Percentiles rank a stretch among this genome's conserved stretches.
phyloP scores from a whole-genome alignment of 2,113 vertebrate genomes.

The Aptenodytes patagonicus region DNA sequence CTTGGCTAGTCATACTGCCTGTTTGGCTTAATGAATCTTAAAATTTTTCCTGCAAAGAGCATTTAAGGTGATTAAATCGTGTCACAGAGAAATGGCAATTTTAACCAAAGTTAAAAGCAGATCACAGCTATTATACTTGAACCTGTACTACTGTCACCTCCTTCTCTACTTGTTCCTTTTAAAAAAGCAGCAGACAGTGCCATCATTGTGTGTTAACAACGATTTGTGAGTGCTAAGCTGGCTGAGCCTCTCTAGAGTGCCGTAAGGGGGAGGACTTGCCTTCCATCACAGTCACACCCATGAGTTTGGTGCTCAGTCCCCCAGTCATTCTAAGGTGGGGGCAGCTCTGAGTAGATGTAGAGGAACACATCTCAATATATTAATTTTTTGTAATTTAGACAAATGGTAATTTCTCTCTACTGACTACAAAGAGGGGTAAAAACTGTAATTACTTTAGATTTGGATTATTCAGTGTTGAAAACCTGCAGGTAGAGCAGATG shows the following conservation, averaged over 20 bases:
- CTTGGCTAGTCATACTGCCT: neutral
- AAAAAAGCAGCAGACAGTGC: neutral
- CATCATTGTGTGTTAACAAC: rapidly evolving
- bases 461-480: neutral
- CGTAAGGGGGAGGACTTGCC: neutral
- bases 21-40: neutral
- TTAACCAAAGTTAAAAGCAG: neutral
- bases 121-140: neutral
- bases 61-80: neutral
- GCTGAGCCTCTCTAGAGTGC: neutral
- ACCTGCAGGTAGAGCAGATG: neutral
- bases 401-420: neutral
- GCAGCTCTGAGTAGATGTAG: neutral
- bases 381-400: neutral
- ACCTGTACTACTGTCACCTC: neutral
- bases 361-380: neutral
- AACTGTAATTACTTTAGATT: neutral
- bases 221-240: too few relatives aligned
- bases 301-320: neutral
- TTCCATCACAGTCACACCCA: neutral
- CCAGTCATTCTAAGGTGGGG: neutral
- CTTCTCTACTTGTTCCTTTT: neutral
- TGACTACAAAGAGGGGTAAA: neutral
- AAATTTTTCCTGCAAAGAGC: neutral
- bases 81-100: neutral